Evolutionary conservation across 2,797 vertebrate genomes (phyloP), one percentile per base, ranked within the genome.

Genomic region (Tenualosa ilisha): DNA sequence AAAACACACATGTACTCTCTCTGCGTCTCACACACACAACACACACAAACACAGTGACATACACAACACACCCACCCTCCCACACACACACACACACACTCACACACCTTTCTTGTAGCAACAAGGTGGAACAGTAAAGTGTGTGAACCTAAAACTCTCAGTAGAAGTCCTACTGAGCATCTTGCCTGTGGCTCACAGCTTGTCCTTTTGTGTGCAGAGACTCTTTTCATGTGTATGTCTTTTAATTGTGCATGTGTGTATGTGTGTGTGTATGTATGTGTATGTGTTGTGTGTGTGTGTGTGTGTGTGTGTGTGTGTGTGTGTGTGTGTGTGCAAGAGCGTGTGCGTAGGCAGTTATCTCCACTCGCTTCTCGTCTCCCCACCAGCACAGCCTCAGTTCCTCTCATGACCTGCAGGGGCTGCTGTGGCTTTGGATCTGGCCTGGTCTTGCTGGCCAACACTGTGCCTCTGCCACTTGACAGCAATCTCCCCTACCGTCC

Each of bases 371-470:
- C 20, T 43, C 26, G 17, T 72, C 24, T 40, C 65, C 20, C 9
- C 3, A 22, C 54, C 1, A 9, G 46, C 43, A n/a, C 6, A 22
- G 0, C 4, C 24, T 86, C 84, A 90, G 15, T 89, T 86, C 82
- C 79, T 20, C 9, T 12, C 56, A 15, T 12, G 24, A 81, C 89
- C 90, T 92, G 90, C 91, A 92, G 91, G 91, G 88, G 91, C 89
- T 90, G 91, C 91, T 92, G 90, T 91, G 88, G 88, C 53, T 87
- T 88, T 88, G 84, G 72, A 46, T 46, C 72, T 79, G 13, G 37
- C 68, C 72, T 79, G 68, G 31, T 31, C 31, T 5, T 3, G 37
- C 68, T 17, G 26, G 15, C 15, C 31, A 0, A 72, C 3, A 40
- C 7, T 15, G 11, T 43, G 72, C 72, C 26, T 15, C 6, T 20